Base-by-base conservation (phyloP, 2,797 vertebrate genomes). In the Sebastes ruberrimus region DNA sequence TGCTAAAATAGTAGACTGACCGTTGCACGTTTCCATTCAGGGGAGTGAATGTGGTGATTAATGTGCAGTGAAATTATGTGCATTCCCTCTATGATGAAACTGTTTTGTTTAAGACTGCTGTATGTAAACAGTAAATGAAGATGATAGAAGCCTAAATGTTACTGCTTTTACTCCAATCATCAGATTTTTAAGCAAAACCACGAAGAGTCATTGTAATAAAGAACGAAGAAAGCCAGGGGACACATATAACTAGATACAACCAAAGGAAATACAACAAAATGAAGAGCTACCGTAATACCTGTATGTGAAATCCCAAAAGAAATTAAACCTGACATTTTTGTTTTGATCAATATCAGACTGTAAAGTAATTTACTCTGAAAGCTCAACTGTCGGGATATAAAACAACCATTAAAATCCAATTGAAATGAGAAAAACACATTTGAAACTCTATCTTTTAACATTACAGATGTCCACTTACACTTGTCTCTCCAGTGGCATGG, bases 401-500 rank as follows among this genome's bases (percentile, higher is more conserved):
- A 78, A 49, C 16, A 76, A 68, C 10, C 13, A 53, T 35, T 38
- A 10, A 63, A 68, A 68, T 18, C 20, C 14, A 33, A 28, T 49
- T 18, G 18, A 52, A 52, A 52, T 52, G 42, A 46, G 42, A 46
- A 46, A 46, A 46, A 18, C 42, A 18, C 16, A 46, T 46, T 46
- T 46, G 42, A 46, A 46, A 46, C 25, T 16, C 18, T 7, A n/a
- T 55, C 6, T 35, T n/a, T 49, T 30, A 64, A 78, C 2, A 67
- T 5, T 22, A 3, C 14, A 67, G 8, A 56, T 23, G 42, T 71
- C n/a, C 6, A 83, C 93, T 90, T 94, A 99, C 98, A 96, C 95
- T 92, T 99, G 98, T 88, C 97, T 96, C 92, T 99, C 97, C 86
- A 99, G 91, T 0, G 97, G 95, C 86, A 97, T 78, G 2, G 57